Evolutionary conservation across 2,113 vertebrate genomes (phyloP), one percentile per base, ranked within the genome.

Genomic region (Brachyhypopomus occidentalis): DNA sequence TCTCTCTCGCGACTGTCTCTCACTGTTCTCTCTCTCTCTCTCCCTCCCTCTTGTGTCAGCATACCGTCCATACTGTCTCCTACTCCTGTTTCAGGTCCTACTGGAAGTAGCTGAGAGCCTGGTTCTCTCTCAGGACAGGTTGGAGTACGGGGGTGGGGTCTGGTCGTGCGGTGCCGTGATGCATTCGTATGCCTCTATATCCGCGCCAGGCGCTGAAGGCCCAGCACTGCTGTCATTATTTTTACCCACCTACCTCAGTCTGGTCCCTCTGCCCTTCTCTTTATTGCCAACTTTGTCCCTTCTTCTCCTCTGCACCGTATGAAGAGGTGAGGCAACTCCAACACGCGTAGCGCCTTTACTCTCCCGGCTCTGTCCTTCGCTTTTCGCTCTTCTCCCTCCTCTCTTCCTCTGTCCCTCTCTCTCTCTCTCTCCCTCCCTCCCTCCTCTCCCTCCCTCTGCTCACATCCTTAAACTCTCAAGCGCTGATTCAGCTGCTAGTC

Each of bases 401-500:
- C 62, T 48, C 84, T 79, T 48, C 80, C 84, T n/a, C 52, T 48
- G 72, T 71, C 58, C 36, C 73, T 60, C 84, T 81, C 91, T 93
- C 90, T 88, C 91, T 90, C 86, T 90, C 84, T 77, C 58, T 81
- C 84, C 14, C 52, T 36, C 75, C 59, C 48, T 48, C 75, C 73
- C 83, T 83, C 84, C 45, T 45, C 45, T 71, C 89, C 94, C 94
- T 94, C 92, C 93, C 94, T 94, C 92, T 94, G 94, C 94, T 94
- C 90, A 92, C 95, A 95, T 96, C 95, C 94, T 94, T 92, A 95
- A 92, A 96, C 94, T 95, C 95, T 94, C 94, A 93, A 95, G 94
- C 93, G 95, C 95, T 96, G 95, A 96, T 95, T 96, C 95, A 96
- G 95, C 96, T 96, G 93, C 91, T 92, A 90, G 94, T 93, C 91